phyloP scores from a whole-genome alignment of 2,113 vertebrate species.

The Mus spicilegus region DNA sequence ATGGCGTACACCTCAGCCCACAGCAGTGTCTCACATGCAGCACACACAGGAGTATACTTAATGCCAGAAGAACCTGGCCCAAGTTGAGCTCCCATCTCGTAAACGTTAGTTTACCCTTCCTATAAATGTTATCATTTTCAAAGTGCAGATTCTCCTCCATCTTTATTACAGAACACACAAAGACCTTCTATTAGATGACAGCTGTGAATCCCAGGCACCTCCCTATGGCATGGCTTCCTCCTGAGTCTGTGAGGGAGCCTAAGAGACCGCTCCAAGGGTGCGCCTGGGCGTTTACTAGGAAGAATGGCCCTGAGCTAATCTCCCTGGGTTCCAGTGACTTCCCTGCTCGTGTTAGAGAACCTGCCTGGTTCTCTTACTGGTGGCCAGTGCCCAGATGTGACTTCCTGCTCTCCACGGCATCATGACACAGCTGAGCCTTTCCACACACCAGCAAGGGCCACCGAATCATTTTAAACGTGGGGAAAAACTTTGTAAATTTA shows the following conservation, averaged over 20 bases:
- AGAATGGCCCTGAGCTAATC: background rate
- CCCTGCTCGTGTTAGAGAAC: background rate
- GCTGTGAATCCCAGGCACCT: background rate
- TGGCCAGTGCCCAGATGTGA: background rate
- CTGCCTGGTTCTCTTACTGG: too few relatives aligned
- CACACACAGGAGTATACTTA: background rate
- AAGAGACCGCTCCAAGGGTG: background rate
- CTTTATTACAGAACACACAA: background rate
- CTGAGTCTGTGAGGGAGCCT: background rate
- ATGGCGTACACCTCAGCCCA: rapidly evolving
- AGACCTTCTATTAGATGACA: background rate
- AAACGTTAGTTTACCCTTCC: background rate
- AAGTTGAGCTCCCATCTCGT: background rate
- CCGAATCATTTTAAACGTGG: background rate
- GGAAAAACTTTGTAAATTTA: background rate
- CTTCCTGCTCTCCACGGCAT: background rate
- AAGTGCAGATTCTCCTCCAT: background rate
- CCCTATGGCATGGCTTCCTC: background rate
- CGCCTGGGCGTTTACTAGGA: background rate
- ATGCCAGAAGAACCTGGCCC: background rate
- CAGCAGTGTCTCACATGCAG: background rate
- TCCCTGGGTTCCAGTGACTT: rapidly evolving
- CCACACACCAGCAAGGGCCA: background rate
- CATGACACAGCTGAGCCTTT: background rate
- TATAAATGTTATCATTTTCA: background rate